Evolutionary conservation across 2,797 vertebrate genomes (phyloP).

Genomic region (Diplodus sargus): DNA sequence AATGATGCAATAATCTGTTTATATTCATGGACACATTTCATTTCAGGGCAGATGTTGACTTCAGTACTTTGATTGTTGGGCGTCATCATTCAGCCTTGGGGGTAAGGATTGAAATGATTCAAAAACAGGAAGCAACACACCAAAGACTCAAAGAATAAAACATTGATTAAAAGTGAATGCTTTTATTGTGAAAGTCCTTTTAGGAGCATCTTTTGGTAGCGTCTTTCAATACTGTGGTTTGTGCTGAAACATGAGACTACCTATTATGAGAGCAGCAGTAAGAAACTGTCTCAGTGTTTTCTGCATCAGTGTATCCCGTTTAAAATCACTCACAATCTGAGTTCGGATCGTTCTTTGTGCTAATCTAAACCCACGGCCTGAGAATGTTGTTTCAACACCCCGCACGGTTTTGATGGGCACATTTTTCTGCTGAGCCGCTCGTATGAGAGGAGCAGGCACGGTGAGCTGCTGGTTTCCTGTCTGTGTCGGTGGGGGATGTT

Average conservation of each 20-base stretch:
- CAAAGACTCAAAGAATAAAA: neutral
- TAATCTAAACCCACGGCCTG: slow-evolving; percentile 47
- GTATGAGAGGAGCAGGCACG: slow-evolving; percentile 28
- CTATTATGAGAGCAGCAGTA: neutral
- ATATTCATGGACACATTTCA: neutral
- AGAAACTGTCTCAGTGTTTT: neutral
- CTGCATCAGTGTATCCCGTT: neutral
- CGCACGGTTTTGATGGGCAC: slow-evolving; percentile 46
- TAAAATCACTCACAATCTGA: neutral
- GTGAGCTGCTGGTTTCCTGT: slow-evolving; percentile 67
- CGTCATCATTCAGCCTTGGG: neutral
- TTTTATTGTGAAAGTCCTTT: neutral
- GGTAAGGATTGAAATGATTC: neutral
- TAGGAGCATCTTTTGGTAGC: neutral
- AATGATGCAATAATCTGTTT: neutral
- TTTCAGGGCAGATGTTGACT: neutral
- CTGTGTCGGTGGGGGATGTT: slow-evolving; percentile 43
- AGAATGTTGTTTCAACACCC: slow-evolving; percentile 66
- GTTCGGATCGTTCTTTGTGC: slow-evolving; percentile 24
- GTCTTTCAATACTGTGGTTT: neutral
- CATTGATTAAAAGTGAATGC: neutral
- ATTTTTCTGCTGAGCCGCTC: slow-evolving; percentile 51
- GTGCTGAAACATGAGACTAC: neutral
- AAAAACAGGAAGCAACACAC: neutral
- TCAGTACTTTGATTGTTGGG: neutral